A percentile compares a stretch with the other conserved stretches of the same genome.
Evolutionary conservation across 2,888 invertebrate species (phyloP).

Genomic region (Panzeria rudis): DNA sequence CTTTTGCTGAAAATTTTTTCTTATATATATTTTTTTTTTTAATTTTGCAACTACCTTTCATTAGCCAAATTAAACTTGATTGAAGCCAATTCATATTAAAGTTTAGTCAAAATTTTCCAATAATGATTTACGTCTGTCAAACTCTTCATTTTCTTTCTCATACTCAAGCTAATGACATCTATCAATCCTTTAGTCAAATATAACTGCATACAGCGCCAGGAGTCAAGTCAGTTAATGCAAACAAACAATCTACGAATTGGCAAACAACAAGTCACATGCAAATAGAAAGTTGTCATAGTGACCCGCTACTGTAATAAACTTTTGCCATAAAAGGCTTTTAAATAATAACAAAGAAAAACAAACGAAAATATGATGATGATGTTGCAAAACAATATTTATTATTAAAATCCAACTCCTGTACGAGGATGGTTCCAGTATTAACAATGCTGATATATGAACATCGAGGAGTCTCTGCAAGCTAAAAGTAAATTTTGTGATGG

Average conservation of each 20-base stretch:
- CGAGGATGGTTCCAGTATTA: neutral
- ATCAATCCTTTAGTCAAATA: conserved; percentile 45
- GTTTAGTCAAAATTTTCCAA: conserved; percentile 15
- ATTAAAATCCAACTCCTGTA: conserved; percentile 2
- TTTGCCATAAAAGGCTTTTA: conserved; percentile 40
- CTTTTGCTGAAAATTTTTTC: neutral
- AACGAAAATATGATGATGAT: conserved; percentile 30
- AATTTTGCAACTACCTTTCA: neutral
- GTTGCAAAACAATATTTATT: conserved; percentile 40
- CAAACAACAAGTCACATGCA: conserved; percentile 47
- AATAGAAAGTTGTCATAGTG: conserved; percentile 72
- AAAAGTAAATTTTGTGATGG: too few relatives aligned
- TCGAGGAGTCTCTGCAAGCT: too few relatives aligned
- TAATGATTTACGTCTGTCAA: conserved; percentile 33
- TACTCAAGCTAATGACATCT: conserved; percentile 36
- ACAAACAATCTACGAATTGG: conserved; percentile 1
- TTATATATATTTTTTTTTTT: neutral
- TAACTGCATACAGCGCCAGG: conserved; percentile 1
- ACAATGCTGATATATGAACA: neutral
- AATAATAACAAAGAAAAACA: conserved; percentile 18
- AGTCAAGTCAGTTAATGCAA: conserved; percentile 15
- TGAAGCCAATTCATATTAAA: conserved; percentile 21
- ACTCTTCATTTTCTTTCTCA: neutral
- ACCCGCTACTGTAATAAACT: conserved; percentile 70
- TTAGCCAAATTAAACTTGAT: conserved; percentile 14